Evolutionary conservation across 2,113 vertebrate species (phyloP), one percentile per base, ranked within the genome.

Genomic region (Aegithalos caudatus): DNA sequence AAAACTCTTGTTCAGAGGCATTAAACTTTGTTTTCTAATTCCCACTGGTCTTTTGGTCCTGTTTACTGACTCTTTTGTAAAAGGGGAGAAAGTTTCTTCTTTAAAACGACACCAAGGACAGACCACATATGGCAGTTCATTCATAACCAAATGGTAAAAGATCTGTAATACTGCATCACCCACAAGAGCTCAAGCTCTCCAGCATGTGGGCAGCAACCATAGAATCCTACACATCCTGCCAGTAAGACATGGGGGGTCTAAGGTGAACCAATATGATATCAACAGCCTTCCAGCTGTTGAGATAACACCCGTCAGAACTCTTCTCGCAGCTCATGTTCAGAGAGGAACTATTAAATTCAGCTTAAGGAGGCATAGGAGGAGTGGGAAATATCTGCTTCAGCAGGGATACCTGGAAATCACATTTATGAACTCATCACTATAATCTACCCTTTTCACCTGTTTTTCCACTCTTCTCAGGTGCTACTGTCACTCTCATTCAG

Each of bases 301-400:
- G 40, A 44, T 21, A 27, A 54, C 12, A 79, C 9, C 10, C 0
- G 0, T 15, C 28, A 81, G 37, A 91, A 22, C 19, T 56, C 38
- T 57, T 17, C 47, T 7, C 35, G 29, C 6, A 22, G 47, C 6
- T 88, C 28, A n/a, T 20, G 13, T 57, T 83, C 54, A 65, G 40
- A 54, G 47, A 48, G 8, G 25, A 82, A 82, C 18, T 40, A 4
- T 44, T 53, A 72, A 57, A 10, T 51, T 82, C 37, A 72, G 15
- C 21, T 40, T 33, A 22, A 12, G 8, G 38, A 21, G 19, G 4
- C 1, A 1, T 7, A 9, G 6, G 3, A 2, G 4, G 7, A 2
- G 25, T 51, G 27, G 56, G 53, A 81, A 92, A 56, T 1, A 1
- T 5, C 21, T 42, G 37, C 1, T 45, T 65, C 22, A 90, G 47